phyloP scores from a whole-genome alignment of 2,888 invertebrate genomes.

The Ophonus ardosiacus region DNA sequence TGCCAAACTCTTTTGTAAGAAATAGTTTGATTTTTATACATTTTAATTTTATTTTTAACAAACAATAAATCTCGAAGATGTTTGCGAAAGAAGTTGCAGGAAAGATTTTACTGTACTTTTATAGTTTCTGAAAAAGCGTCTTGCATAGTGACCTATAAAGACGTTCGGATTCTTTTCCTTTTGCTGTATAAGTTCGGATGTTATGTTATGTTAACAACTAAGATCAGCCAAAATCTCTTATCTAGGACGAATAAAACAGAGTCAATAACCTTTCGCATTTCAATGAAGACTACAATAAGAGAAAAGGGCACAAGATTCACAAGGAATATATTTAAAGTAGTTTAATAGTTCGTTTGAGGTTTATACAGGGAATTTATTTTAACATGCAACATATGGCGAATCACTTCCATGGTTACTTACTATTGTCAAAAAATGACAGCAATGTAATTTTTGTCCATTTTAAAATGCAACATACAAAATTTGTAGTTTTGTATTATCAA shows the following conservation, averaged over 20 bases:
- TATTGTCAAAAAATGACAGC: too few species aligned
- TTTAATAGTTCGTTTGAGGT: background rate
- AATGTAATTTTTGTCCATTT: too few species aligned
- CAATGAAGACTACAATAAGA: background rate
- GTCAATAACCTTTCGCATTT: background rate
- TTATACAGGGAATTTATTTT: too few species aligned
- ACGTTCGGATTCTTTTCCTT: background rate
- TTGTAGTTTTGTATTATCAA: too few species aligned
- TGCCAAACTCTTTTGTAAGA: background rate
- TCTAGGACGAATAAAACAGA: background rate
- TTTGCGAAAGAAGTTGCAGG: background rate
- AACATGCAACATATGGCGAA: too few species aligned
- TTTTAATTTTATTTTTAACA: background rate
- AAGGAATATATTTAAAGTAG: background rate
- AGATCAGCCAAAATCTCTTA: background rate
- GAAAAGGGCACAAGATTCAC: background rate
- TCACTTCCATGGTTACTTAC: too few species aligned
- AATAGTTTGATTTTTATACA: background rate
- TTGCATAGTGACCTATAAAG: constrained; percentile 26
- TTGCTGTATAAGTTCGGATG: background rate
- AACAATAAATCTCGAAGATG: constrained; percentile 1
- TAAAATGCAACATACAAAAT: too few species aligned
- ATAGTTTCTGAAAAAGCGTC: constrained; percentile 17
- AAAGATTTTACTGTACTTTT: constrained; percentile 22
- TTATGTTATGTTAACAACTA: background rate